Evolutionary conservation across 2,113 vertebrate genomes (phyloP), one percentile per base, ranked within the genome.

Genomic region (Atractosteus spatula): DNA sequence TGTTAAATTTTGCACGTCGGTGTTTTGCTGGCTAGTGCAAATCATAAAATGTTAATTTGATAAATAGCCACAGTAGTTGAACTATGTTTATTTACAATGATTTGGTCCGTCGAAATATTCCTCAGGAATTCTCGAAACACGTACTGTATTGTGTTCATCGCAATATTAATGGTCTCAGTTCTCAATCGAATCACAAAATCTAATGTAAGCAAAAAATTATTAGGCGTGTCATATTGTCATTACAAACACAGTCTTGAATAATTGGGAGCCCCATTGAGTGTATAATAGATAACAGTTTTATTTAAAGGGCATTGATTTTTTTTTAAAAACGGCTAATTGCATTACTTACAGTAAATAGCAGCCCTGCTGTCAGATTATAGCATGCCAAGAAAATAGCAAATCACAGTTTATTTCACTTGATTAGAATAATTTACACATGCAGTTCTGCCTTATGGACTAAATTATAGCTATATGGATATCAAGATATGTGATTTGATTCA

Each of bases 311-410:
- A 78, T 74, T 84, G 86, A 85, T 83, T 87, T 82, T 72, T 68
- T 76, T 74, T 88, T 85, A 85, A 89, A 90, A 89, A 82, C 83
- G 85, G 84, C 87, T 91, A 89, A 92, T 92, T 91, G 85, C 83
- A 83, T 91, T 88, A 89, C 87, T 92, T 87, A 89, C 87, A 89
- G 89, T 85, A 87, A 91, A 90, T 86, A 91, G 86, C 85, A 83
- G 83, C 77, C 89, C 88, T 86, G 88, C 87, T 88, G 90, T 82
- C 87, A 83, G 71, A 81, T 77, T 84, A 78, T 83, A 79, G 71
- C 77, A 77, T 81, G 85, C 85, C 87, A 89, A 84, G 80, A 69
- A 69, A 66, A 79, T 79, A 72, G 73, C 71, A 74, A 77, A 80
- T 77, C 77, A 78, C 79, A 62, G 84, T 80, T 91, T 89, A 86